Conservation (phyloP, 2,888 invertebrate species). For the Chrysolina oricalcia region DNA sequence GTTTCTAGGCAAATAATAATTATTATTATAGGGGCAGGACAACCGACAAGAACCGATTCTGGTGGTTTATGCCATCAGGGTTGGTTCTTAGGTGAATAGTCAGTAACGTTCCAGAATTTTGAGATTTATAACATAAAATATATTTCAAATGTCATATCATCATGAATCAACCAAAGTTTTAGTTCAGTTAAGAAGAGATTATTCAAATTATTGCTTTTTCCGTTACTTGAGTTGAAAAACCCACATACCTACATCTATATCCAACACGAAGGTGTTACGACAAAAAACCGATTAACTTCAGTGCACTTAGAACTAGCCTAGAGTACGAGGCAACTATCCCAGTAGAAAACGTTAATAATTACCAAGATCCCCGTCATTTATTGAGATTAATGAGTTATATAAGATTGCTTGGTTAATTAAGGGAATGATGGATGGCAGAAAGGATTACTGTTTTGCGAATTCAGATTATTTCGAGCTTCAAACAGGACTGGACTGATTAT, state of each 20-base stretch:
- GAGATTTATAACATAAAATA: too few species aligned
- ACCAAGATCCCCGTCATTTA: constrained; percentile 35
- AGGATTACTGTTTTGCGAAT: constrained; percentile 38
- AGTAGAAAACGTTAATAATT: constrained; percentile 34
- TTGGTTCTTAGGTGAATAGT: too few species aligned
- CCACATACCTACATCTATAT: not conserved
- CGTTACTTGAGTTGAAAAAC: not conserved
- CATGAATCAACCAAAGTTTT: too few species aligned
- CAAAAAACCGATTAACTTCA: constrained; percentile 7
- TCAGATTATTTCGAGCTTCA: not conserved
- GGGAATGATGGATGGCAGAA: constrained; percentile 40
- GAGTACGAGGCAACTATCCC: constrained; percentile 5
- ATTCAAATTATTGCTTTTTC: too few species aligned
- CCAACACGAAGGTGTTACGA: not conserved
- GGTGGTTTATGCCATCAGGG: too few species aligned
- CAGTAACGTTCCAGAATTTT: too few species aligned
- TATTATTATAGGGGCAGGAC: too few species aligned
- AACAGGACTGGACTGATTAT: constrained; percentile 2
- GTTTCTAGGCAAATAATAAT: too few species aligned
- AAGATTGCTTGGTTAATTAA: constrained; percentile 36
- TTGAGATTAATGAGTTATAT: constrained; percentile 42
- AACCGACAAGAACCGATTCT: too few species aligned
- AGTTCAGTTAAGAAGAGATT: too few species aligned
- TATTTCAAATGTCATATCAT: too few species aligned
- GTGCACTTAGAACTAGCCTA: not conserved